phyloP scores from a whole-genome alignment of 2,113 vertebrate genomes.

The Jaculus jaculus region DNA sequence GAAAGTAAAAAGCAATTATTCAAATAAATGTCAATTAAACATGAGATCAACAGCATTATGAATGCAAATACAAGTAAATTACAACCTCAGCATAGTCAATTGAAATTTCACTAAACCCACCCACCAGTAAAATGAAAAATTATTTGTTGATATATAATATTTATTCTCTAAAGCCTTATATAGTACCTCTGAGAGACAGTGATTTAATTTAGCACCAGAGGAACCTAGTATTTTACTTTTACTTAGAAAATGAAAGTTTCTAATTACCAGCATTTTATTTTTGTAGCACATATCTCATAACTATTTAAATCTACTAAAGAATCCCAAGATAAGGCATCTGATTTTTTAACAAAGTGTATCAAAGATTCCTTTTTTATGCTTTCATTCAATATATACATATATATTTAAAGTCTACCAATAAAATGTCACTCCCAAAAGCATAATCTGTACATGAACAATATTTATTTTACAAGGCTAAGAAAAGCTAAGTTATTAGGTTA shows the following conservation, averaged over 20 bases:
- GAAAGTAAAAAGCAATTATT: constrained; percentile 58
- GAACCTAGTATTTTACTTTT: not conserved
- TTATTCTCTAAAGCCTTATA: not conserved
- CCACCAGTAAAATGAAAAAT: constrained; percentile 7
- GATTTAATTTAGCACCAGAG: not conserved
- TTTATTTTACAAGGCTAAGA: constrained; percentile 22
- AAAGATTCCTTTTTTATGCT: not conserved
- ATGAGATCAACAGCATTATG: not conserved
- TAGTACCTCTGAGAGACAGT: not conserved
- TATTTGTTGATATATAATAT: not conserved
- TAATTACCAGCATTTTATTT: constrained; percentile 16
- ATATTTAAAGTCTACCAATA: constrained; percentile 21
- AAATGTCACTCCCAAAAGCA: constrained; percentile 15
- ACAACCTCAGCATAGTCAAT: not conserved
- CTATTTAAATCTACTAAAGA: not conserved
- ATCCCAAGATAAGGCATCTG: constrained; percentile 28
- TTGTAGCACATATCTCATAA: constrained; percentile 24
- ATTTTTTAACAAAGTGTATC: constrained; percentile 30
- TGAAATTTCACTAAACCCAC: not conserved
- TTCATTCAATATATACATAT: constrained; percentile 15
- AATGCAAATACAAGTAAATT: not conserved
- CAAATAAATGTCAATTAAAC: not conserved
- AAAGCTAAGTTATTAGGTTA: constrained; percentile 35
- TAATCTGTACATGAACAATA: constrained; percentile 10
- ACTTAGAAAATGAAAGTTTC: constrained; percentile 13